Base-by-base conservation (phyloP, 2,888 invertebrate genomes). In the Acholoe squamosa region DNA sequence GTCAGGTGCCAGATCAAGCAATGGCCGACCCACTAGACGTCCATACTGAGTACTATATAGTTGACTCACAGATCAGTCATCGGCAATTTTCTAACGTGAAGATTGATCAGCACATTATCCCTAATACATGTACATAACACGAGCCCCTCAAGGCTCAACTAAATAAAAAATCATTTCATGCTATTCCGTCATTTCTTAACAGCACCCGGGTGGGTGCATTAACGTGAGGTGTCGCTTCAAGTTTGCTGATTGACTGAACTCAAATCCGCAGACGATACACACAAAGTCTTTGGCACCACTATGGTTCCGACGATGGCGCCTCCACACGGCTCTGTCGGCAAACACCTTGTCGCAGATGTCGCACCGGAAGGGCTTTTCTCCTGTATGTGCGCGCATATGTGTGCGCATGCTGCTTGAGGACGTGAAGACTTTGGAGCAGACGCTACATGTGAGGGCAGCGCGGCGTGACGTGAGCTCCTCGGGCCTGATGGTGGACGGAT, bases 301-400 rank as follows among this genome's bases (percentile, higher is more conserved):
- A 43, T 80, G 80, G 12, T 33, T 34, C 34, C 80, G 80, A 19
- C 25, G 80, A 43, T 80, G 80, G 80, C 80, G 80, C 80, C 80
- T 33, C 80, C 80, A 80, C 80, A 80, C 80, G 80, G 80, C 33
- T 0, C 80, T 12, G 80, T 80, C 80, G 43, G 34, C 1, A 34
- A 80, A 80, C 80, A 12, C 19, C 80, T 80, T 43, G 10, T 43
- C 80, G 34, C 80, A 80, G 10, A 33, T 43, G 34, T 19, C 80
- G 80, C 80, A 80, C 43, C 1, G 22, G 80, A 34, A 80, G 22
- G 80, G 80, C 33, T n/a, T 33, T 43, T 80, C 80, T 10, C 80
- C 80, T 7, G 80, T 34, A 43, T 80, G 80, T 5, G 34, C 34
- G 80, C 80, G 80, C 80, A 43, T 19, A 43, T 80, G 80, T 16